These are phyloP conservation scores for Amblyraja radiata DNA, from an alignment of 2,797 vertebrate species.

Conservation along the genomic window DNA sequence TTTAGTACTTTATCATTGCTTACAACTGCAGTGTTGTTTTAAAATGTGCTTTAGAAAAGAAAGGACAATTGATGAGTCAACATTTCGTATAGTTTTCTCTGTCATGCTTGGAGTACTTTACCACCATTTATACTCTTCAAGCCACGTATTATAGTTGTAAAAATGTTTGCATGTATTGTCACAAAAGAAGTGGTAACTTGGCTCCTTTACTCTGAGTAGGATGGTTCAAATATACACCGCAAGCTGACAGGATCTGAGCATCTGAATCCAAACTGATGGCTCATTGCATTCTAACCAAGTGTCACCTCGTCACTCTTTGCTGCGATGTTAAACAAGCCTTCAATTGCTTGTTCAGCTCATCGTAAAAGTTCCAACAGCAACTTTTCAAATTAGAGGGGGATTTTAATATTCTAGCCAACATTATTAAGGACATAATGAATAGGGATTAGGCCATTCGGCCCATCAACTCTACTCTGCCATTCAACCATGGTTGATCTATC, in stretches of 20 bases:
- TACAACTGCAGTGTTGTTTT: background rate
- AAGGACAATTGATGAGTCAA: background rate
- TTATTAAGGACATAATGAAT: background rate
- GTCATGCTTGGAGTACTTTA: background rate
- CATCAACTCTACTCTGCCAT: too few species aligned
- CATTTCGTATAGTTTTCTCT: background rate
- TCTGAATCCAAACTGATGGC: background rate
- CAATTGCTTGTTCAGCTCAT: background rate
- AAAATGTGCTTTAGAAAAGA: background rate
- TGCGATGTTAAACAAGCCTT: background rate
- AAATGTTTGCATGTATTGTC: background rate
- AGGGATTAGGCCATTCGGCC: too few species aligned
- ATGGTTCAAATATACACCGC: background rate
- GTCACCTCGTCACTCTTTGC: background rate
- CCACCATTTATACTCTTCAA: background rate
- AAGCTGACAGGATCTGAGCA: background rate
- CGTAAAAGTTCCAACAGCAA: background rate
- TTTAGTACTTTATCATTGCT: background rate
- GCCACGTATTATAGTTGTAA: background rate
- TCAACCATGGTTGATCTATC: too few species aligned
- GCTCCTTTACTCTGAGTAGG: background rate
- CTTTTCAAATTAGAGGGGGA: background rate
- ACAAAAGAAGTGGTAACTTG: conserved; percentile 3
- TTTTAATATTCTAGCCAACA: background rate
- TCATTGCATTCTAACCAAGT: background rate